phyloP scores from a whole-genome alignment of 2,113 vertebrate genomes.

The Barnardius zonarius region DNA sequence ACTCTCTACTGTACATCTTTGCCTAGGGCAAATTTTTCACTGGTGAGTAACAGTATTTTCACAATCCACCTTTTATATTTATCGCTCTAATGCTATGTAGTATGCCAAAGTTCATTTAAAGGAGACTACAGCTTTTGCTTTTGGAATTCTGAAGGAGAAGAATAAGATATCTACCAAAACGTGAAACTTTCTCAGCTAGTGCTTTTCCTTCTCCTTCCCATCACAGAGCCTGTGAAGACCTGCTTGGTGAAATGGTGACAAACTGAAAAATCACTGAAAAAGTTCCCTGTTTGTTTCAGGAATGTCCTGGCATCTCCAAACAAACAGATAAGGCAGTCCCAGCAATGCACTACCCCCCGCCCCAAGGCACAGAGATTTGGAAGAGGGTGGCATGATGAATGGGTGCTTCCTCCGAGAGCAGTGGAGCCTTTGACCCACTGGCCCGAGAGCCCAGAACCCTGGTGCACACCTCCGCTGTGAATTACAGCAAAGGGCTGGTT shows the following conservation, averaged over 20 bases:
- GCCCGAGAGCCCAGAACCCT: rapidly evolving
- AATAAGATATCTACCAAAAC: not conserved
- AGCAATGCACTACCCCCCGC: not conserved
- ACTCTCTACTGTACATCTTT: constrained; percentile 43
- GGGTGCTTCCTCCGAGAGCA: rapidly evolving
- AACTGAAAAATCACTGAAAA: not conserved
- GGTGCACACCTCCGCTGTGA: rapidly evolving
- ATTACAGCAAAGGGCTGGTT: not conserved
- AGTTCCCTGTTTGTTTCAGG: not conserved
- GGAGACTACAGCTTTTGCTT: constrained; percentile 42
- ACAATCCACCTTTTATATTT: constrained; percentile 75
- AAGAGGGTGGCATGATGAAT: rapidly evolving
- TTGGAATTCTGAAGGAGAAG: not conserved
- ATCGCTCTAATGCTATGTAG: constrained; percentile 46
- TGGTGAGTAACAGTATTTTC: constrained; percentile 75
- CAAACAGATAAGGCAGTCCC: not conserved
- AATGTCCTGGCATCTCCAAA: not conserved
- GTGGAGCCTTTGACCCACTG: rapidly evolving
- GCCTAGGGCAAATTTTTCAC: constrained; percentile 76
- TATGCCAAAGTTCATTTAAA: constrained; percentile 78
- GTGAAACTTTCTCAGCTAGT: not conserved
- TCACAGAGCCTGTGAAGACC: not conserved
- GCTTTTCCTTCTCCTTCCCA: not conserved
- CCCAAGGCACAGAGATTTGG: not conserved
- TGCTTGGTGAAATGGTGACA: not conserved